phyloP scores from a whole-genome alignment of 2,113 vertebrate species.

The Isurus oxyrinchus region DNA sequence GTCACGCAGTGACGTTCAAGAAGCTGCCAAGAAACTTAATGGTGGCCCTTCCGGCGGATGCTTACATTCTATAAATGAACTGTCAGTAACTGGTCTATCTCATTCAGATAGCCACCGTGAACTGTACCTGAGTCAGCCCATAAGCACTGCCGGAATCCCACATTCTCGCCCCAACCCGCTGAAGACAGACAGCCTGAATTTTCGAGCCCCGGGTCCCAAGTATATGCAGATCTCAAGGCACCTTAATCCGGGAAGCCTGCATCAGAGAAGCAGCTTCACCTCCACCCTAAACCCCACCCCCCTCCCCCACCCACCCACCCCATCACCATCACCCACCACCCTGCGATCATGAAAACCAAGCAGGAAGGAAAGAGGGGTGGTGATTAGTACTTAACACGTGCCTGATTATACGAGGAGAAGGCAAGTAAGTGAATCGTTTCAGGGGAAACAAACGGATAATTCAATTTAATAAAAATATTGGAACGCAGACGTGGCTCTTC shows the following conservation, averaged over 20 bases:
- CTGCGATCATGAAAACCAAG: no score
- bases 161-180: no score
- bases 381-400: no score
- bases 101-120: background rate
- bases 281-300: no score
- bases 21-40: background rate
- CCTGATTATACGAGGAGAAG: no score
- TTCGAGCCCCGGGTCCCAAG: background rate
- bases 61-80: background rate
- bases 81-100: background rate
- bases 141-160: background rate
- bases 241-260: no score
- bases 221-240: background rate
- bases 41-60: background rate
- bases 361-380: no score
- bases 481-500: background rate
- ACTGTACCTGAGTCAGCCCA: background rate
- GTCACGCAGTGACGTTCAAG: background rate
- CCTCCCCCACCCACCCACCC: no score
- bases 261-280: background rate
- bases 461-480: background rate
- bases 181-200: background rate
- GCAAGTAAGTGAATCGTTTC: no score
- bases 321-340: background rate
- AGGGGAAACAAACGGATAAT: no score